Evolutionary conservation across 2,113 vertebrate genomes (phyloP), one percentile per base, ranked within the genome.

Genomic region (Argyrosomus japonicus): DNA sequence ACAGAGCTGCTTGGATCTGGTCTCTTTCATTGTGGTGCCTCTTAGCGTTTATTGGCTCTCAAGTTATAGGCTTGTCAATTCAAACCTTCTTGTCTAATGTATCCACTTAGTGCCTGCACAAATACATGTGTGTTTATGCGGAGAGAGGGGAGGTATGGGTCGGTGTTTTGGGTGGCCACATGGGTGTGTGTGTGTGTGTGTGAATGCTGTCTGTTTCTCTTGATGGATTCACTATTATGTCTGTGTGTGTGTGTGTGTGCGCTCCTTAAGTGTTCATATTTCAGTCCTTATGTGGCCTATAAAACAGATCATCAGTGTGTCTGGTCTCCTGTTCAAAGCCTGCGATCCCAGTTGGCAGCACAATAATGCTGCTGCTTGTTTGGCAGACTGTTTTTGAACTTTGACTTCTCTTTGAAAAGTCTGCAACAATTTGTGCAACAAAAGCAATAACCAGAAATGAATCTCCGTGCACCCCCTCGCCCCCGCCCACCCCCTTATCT

Each of bases 21-120:
- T 89, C 89, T 92, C 87, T 88, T 82, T 88, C 90, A 84, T 83
- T 85, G 79, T 90, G 84, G 88, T 84, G 89, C 91, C 93, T 94
- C 89, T 94, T 90, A 93, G 87, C 79, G 83, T 88, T 93, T 92
- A 93, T 94, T 93, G 90, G 83, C 91, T 90, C 79, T 83, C 84
- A 93, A 93, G 88, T 92, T 92, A 91, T 91, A 89, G 89, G 90
- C 85, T 90, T 87, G 92, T 93, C 91, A 93, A 89, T 92, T 91
- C 87, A 88, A n/a, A 91, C 86, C 91, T 91, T 90, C 87, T 86
- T 77, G 78, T 88, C 88, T 92, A 92, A 92, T 93, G 85, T 86
- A 90, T 82, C 90, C 91, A 90, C 88, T 91, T 85, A 92, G 91
- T 83, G 88, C 88, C 71, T 79, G 78, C 84, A 58, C 80, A 79